Evolutionary conservation across 2,797 vertebrate genomes (phyloP).

Genomic region (Alca torda): DNA sequence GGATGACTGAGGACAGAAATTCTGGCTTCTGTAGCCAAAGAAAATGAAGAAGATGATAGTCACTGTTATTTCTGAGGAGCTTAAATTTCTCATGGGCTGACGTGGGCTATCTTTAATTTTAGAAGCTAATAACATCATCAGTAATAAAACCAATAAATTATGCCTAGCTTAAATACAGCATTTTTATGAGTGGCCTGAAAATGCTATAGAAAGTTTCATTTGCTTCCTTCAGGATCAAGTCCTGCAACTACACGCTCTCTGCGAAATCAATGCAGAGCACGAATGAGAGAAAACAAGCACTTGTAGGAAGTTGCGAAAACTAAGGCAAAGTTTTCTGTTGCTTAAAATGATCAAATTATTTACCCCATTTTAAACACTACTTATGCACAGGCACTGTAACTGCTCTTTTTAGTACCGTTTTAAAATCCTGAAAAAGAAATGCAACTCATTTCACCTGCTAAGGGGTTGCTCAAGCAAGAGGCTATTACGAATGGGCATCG

Average conservation of each 20-base stretch:
- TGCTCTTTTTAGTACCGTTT: background rate
- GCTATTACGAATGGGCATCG: accelerated
- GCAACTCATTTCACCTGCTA: background rate
- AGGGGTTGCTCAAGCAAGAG: background rate
- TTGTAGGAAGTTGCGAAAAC: background rate
- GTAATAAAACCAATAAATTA: background rate
- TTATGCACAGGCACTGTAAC: background rate
- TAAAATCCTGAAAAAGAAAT: background rate
- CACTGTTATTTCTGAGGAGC: background rate
- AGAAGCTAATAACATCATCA: background rate
- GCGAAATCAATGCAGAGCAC: background rate
- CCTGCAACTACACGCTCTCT: background rate
- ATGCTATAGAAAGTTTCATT: background rate
- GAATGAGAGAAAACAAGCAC: background rate
- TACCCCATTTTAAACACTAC: background rate
- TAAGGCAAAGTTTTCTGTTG: background rate
- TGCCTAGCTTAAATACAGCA: background rate
- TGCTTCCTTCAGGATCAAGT: conserved; percentile 3
- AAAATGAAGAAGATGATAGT: background rate
- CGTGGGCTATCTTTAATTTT: background rate
- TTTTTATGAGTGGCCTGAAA: conserved; percentile 1
- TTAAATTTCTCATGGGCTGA: background rate
- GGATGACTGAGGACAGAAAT: background rate
- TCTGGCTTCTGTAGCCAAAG: background rate
- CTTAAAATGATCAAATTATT: background rate